Conservation (phyloP, 2,888 invertebrate species). For the Drosophila robusta region DNA sequence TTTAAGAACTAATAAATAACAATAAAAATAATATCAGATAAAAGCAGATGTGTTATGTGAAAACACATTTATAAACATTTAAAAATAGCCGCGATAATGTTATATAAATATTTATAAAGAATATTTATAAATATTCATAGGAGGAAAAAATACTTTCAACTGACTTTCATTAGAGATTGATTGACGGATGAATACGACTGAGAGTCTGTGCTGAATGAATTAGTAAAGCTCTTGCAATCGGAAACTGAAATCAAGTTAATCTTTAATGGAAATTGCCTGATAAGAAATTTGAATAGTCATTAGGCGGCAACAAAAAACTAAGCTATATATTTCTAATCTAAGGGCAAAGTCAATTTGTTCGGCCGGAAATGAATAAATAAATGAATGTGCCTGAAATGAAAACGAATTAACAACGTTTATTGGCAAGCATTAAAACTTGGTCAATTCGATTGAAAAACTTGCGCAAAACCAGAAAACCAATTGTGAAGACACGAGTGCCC, state of each 20-base stretch:
- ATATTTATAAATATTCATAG: no score
- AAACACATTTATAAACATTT: no score
- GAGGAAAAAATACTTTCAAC: no score
- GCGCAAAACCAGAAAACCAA: constrained; percentile 38
- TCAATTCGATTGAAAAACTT: constrained; percentile 73
- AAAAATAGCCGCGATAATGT: no score
- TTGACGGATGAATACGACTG: not conserved
- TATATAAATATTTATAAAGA: no score
- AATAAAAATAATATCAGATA: no score
- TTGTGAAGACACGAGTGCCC: constrained; percentile 55
- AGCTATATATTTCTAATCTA: constrained; percentile 6
- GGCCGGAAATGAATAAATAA: constrained; percentile 38
- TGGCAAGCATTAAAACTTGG: constrained; percentile 71
- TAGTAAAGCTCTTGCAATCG: constrained; percentile 5
- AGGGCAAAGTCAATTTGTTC: constrained; percentile 9
- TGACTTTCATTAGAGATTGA: not conserved
- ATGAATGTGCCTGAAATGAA: constrained; percentile 53
- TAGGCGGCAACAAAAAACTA: not conserved
- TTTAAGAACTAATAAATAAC: no score
- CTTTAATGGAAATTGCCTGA: not conserved
- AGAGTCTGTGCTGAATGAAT: constrained; percentile 5
- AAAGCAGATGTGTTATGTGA: no score
- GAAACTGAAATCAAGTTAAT: not conserved
- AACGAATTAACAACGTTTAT: constrained; percentile 79
- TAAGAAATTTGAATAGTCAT: constrained; percentile 11